These are phyloP conservation scores for Apamea sordens DNA, from an alignment of 2,888 invertebrate species.

Conservation along the genomic window DNA sequence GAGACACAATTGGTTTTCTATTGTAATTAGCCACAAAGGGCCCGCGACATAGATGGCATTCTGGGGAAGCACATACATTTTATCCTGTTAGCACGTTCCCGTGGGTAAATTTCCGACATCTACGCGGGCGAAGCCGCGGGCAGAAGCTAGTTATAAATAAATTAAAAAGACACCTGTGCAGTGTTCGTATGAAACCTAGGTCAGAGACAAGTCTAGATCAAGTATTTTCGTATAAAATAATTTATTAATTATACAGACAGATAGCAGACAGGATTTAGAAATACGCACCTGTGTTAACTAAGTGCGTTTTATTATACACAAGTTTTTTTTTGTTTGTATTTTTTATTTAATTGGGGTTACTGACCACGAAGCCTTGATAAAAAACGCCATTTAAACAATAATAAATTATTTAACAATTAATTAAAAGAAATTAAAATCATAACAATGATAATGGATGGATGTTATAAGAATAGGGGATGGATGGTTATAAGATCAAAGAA, in stretches of 20 bases:
- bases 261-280: conserved; percentile 17
- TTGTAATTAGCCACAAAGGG: no score
- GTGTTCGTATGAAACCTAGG: not conserved
- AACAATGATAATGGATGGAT: no score
- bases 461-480: no score
- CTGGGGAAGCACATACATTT: no score
- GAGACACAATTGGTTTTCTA: no score
- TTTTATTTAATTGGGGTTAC: not conserved
- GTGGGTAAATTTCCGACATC: no score
- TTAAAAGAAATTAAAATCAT: not conserved
- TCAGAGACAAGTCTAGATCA: not conserved
- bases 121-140: no score
- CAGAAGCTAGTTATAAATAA: no score
- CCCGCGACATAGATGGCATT: no score
- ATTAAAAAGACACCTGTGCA: conserved; percentile 25
- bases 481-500: no score
- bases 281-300: conserved; percentile 8
- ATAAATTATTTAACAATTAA: not conserved
- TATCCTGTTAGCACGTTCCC: no score
- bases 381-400: not conserved
- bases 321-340: conserved; percentile 1
- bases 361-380: not conserved
- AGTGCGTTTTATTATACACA: conserved; percentile 5
- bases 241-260: conserved; percentile 1
- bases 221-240: not conserved